Percentiles rank a stretch among this genome's conserved stretches.
phyloP scores from a whole-genome alignment of 2,888 invertebrate species.

The Lymantria dispar region DNA sequence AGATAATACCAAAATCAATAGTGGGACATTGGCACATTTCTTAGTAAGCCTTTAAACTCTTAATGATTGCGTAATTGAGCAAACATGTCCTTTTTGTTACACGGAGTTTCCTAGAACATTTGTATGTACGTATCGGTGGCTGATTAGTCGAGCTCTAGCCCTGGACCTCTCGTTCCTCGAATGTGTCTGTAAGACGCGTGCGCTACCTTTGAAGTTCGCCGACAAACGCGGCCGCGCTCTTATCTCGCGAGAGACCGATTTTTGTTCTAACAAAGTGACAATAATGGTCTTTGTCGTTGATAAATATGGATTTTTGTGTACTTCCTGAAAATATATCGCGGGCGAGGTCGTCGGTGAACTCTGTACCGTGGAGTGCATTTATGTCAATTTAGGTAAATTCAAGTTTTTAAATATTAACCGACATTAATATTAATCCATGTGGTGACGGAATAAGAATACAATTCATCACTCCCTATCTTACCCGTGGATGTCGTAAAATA shows the following conservation, averaged over 20 bases:
- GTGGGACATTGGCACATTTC: no score
- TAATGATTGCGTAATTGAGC: not conserved
- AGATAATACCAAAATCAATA: no score
- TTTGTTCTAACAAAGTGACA: conserved; percentile 72
- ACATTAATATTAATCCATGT: no score
- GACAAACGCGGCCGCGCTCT: conserved; percentile 73
- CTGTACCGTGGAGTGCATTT: not conserved
- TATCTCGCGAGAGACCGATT: conserved; percentile 72
- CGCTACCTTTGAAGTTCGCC: conserved; percentile 64
- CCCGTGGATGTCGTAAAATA: no score
- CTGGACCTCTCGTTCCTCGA: conserved; percentile 68
- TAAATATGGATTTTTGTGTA: conserved; percentile 61
- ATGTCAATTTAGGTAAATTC: not conserved
- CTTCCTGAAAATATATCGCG: conserved; percentile 38
- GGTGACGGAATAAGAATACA: no score
- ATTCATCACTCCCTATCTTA: no score
- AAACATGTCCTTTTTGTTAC: conserved; percentile 4
- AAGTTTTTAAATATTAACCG: no score
- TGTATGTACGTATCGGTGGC: conserved; percentile 54
- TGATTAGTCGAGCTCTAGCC: conserved; percentile 67
- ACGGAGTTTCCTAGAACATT: conserved; percentile 43
- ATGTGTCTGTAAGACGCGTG: conserved; percentile 58
- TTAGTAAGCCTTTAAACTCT: not conserved
- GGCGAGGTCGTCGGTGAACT: conserved; percentile 3
- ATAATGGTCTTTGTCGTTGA: conserved; percentile 73